Evolutionary conservation across 2,888 invertebrate species (phyloP).

Genomic region (Mythimna ferrago): DNA sequence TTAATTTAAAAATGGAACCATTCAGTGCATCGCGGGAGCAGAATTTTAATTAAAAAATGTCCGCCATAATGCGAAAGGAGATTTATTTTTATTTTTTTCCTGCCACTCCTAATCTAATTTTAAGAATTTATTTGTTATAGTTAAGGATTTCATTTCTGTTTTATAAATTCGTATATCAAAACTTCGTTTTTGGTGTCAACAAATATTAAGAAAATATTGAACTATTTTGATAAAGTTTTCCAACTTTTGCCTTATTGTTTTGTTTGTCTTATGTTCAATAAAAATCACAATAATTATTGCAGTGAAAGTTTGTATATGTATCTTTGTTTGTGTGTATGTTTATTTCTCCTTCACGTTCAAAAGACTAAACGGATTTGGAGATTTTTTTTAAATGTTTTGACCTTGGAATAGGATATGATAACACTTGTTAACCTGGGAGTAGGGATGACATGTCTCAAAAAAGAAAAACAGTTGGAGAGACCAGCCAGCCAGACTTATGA

Average conservation of each 20-base stretch:
- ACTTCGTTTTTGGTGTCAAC: neutral
- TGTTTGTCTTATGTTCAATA: neutral
- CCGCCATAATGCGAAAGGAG: slow-evolving; percentile 59
- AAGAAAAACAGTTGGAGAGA: too few species aligned
- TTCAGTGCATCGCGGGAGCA: slow-evolving; percentile 66
- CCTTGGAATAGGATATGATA: too few species aligned
- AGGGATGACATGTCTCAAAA: too few species aligned
- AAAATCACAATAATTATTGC: neutral
- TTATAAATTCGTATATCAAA: neutral
- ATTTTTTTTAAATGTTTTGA: too few species aligned
- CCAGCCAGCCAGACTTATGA: too few species aligned
- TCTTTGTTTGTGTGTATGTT: too few species aligned
- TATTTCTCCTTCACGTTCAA: too few species aligned
- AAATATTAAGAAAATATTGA: neutral
- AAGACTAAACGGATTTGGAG: too few species aligned
- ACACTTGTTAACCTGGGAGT: too few species aligned
- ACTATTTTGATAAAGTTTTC: neutral
- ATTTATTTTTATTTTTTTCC: slow-evolving; percentile 63
- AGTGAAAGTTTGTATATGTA: too few species aligned
- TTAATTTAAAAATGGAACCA: slow-evolving; percentile 69
- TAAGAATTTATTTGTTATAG: slow-evolving; percentile 43
- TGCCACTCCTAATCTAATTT: slow-evolving; percentile 49
- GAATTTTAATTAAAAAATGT: slow-evolving; percentile 77
- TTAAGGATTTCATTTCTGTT: slow-evolving; percentile 23
- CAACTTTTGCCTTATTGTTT: neutral